phyloP scores from a whole-genome alignment of 2,797 vertebrate species.

The Pangasius mekongensis region DNA sequence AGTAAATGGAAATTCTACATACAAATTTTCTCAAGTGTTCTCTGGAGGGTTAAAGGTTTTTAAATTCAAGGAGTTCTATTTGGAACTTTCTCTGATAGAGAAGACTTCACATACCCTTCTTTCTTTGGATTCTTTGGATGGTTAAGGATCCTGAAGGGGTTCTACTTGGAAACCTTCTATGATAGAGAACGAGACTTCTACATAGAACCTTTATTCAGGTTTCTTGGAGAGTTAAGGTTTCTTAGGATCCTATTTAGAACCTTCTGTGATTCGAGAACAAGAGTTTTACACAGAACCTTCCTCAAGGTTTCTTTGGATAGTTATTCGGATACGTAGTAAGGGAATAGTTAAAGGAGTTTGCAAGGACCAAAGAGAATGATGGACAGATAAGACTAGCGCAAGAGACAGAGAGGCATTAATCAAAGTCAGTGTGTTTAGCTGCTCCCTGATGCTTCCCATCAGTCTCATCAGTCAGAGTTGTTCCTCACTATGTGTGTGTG shows the following conservation, averaged over 20 bases:
- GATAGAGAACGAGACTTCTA: not conserved
- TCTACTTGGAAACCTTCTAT: not conserved
- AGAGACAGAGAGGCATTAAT: constrained; percentile 37
- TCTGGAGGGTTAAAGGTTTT: not conserved
- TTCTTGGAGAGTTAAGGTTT: not conserved
- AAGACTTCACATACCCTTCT: not conserved
- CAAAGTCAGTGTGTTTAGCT: constrained; percentile 4
- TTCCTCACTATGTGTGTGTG: not conserved
- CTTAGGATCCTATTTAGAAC: not conserved
- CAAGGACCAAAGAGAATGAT: constrained; percentile 64
- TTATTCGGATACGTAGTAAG: not conserved
- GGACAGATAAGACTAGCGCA: constrained; percentile 64
- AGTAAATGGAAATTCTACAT: not conserved
- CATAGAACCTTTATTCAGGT: not conserved
- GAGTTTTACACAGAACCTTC: not conserved
- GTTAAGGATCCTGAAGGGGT: not conserved
- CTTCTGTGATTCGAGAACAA: not conserved
- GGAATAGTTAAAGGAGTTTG: constrained; percentile 66
- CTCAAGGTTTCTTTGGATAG: not conserved
- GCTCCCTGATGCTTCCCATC: constrained; percentile 6
- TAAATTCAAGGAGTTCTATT: not conserved
- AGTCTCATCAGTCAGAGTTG: not conserved
- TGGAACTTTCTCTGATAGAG: not conserved
- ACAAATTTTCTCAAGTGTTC: not conserved
- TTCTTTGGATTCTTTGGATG: not conserved